Percentiles rank a stretch among this genome's conserved stretches.
Conservation (phyloP, 53 echinoderm and acorn worm species). For the Crossaster papposus region DNA sequence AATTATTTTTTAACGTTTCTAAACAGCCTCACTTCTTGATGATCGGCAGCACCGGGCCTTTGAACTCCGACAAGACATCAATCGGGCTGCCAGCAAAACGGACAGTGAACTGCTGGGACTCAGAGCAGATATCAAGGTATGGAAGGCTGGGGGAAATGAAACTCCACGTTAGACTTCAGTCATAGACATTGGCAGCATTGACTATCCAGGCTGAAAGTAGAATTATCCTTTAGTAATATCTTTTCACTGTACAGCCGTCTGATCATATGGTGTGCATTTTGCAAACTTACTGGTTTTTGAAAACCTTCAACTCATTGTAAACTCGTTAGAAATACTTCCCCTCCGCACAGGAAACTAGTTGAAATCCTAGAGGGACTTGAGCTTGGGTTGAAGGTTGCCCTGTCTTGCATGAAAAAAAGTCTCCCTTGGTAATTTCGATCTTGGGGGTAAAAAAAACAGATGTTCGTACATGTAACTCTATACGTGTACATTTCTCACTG, state of each 20-base stretch:
- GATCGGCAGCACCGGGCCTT: slow-evolving; percentile 67
- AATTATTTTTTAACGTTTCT: not conserved
- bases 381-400: not conserved
- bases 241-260: no score
- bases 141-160: not conserved
- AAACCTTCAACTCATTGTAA: not conserved
- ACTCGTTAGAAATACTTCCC: not conserved
- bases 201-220: no score
- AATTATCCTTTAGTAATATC: no score
- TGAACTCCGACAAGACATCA: slow-evolving; percentile 72
- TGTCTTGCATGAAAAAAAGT: not conserved
- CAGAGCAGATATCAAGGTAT: slow-evolving; percentile 92
- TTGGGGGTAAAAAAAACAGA: not conserved
- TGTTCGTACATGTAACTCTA: not conserved
- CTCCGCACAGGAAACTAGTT: not conserved
- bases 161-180: no score
- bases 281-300: not conserved
- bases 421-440: not conserved
- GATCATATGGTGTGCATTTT: no score
- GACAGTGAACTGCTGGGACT: slow-evolving; percentile 78
- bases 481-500: not conserved
- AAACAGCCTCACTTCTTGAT: slow-evolving; percentile 65
- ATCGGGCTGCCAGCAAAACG: slow-evolving; percentile 58
- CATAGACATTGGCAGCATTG: no score
- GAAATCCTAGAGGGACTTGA: not conserved